These are phyloP conservation scores for Oscheius sp. DNA, from an alignment of 2,888 invertebrate genomes.

Conservation along the genomic window DNA sequence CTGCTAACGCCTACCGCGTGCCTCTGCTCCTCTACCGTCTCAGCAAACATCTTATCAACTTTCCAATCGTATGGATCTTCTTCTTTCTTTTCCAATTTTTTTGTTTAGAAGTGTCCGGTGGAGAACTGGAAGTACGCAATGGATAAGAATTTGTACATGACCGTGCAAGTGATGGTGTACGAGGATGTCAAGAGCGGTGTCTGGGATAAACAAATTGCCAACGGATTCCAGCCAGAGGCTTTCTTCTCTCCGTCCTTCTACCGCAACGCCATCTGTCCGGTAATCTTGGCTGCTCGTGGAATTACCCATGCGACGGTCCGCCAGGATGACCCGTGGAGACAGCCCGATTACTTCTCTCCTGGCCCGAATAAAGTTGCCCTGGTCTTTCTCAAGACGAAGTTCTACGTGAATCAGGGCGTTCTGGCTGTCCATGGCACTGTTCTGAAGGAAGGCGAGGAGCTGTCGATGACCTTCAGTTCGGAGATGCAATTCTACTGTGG, in stretches of 20 bases:
- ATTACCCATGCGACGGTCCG: neutral
- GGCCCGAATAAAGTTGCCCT: constrained; percentile 36
- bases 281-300: constrained; percentile 1
- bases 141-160: constrained; percentile 36
- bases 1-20: constrained; percentile 51
- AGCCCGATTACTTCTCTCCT: constrained; percentile 11
- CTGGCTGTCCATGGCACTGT: constrained; percentile 47
- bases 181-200: constrained; percentile 44
- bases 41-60: constrained; percentile 51
- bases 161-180: constrained; percentile 42
- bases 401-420: constrained; percentile 59
- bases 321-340: neutral
- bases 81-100: too few relatives aligned
- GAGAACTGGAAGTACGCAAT: constrained; percentile 43
- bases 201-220: constrained; percentile 52
- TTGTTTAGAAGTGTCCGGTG: constrained; percentile 7
- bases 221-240: constrained; percentile 57
- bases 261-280: constrained; percentile 16
- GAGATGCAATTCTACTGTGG: constrained; percentile 19
- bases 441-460: neutral
- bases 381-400: constrained; percentile 50
- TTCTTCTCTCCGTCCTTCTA: constrained; percentile 52
- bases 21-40: constrained; percentile 43
- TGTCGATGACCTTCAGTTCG: neutral
- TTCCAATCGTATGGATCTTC: constrained; percentile 40